Evolutionary conservation across 2,888 invertebrate genomes (phyloP).

Genomic region (Plebejus argus): DNA sequence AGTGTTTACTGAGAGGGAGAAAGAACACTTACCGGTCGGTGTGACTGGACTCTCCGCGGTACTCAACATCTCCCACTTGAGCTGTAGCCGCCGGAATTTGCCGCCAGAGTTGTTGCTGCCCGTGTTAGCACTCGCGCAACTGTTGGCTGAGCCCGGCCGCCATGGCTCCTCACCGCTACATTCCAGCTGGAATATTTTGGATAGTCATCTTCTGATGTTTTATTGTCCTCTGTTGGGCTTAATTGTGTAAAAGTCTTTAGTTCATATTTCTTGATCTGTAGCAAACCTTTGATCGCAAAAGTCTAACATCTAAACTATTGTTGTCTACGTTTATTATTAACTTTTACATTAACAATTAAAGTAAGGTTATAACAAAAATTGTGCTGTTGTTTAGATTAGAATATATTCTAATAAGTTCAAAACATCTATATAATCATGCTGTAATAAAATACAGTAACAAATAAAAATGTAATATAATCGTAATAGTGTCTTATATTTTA

Average conservation of each 20-base stretch:
- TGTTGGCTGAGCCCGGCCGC: slow-evolving; percentile 71
- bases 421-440: not conserved
- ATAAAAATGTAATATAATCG: not conserved
- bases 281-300: too few species aligned
- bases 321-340: too few species aligned
- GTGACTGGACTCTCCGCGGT: slow-evolving; percentile 69
- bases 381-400: not conserved
- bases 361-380: not conserved
- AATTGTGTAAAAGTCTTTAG: not conserved
- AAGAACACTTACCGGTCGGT: slow-evolving; percentile 61
- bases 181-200: slow-evolving; percentile 57
- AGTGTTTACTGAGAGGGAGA: not conserved
- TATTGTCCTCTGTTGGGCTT: not conserved
- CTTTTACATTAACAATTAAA: too few species aligned
- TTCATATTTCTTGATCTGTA: not conserved
- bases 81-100: slow-evolving; percentile 87
- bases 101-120: slow-evolving; percentile 81
- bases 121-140: slow-evolving; percentile 67
- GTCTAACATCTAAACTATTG: too few species aligned
- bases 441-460: not conserved
- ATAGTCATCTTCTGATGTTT: not conserved
- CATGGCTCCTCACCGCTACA: slow-evolving; percentile 73
- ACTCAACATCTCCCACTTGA: slow-evolving; percentile 90
- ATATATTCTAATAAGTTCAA: not conserved
- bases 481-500: not conserved